Evolutionary conservation across 2,888 invertebrate genomes (phyloP), one percentile per base, ranked within the genome.

Genomic region (Dascillus cervinus): DNA sequence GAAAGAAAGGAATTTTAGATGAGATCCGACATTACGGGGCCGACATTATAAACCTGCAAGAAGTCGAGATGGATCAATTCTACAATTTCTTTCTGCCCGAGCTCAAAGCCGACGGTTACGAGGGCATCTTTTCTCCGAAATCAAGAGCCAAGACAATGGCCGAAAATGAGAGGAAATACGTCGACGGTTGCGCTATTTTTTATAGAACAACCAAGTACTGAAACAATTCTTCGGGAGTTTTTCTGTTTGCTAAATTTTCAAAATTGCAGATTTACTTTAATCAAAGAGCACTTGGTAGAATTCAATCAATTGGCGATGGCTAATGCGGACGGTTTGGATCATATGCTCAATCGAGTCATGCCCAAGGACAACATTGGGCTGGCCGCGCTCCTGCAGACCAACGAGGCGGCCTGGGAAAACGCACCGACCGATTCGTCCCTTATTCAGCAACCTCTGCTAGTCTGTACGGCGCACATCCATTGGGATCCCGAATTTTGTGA

Each of bases 401-500:
- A 91, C 56, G 91, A 94, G 59, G 86, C 82, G 29, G 91, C 94
- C 5, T 96, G 92, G 88, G 90, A 90, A 51, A 83, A 83, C 55
- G 60, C 56, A 54, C 82, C 86, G 29, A 70, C 78, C 5, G 88
- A 91, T 58, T 75, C 80, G 46, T 77, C 76, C 41, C 81, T 79
- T 68, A 72, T 81, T 47, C 79, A 79, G 49, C 89, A 90, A 60
- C 89, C 90, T 11, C 73, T 98, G 39, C 71, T 97, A 38, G 94
- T 98, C 29, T 95, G 96, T 66, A 98, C 96, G 14, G 96, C 97
- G 17, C 98, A 98, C 69, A 92, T 98, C 53, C 97, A 98, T 66
- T 99, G 98, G 98, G 97, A 99, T 72, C 98, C 98, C 0, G 96
- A 98, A 70, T 97, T 85, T 69, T 95, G 96, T 64, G 98, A 98